Evolutionary conservation across 2,888 invertebrate species (phyloP).

Genomic region (Sinohyriopsis cumingii): DNA sequence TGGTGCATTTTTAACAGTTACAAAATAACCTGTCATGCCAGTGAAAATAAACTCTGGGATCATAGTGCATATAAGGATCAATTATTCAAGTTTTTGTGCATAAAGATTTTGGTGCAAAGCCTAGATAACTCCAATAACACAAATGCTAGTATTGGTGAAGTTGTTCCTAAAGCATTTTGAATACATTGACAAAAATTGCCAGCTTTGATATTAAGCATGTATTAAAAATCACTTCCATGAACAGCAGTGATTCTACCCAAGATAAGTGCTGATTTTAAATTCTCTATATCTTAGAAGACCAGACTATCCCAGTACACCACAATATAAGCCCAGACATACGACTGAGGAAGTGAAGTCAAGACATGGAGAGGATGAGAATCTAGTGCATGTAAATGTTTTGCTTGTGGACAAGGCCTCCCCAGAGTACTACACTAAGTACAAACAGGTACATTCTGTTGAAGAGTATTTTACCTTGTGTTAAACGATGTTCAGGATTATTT

Average conservation of each 20-base stretch:
- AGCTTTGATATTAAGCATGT: not conserved
- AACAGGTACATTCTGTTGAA: constrained; percentile 70
- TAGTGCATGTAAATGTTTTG: constrained; percentile 82
- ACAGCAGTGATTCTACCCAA: not conserved
- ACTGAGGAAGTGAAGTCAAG: constrained; percentile 7
- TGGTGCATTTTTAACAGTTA: too few relatives aligned
- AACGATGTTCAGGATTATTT: too few relatives aligned
- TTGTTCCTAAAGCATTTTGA: not conserved
- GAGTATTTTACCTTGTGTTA: too few relatives aligned
- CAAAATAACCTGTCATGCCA: too few relatives aligned
- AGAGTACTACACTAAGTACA: constrained; percentile 78
- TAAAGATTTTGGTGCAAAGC: not conserved
- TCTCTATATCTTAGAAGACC: not conserved
- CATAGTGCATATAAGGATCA: too few relatives aligned
- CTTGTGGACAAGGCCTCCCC: constrained; percentile 80
- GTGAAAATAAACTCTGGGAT: too few relatives aligned
- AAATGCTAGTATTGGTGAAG: not conserved
- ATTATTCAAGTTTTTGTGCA: not conserved
- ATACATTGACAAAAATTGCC: not conserved
- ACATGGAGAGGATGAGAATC: constrained; percentile 72
- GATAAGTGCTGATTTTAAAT: not conserved
- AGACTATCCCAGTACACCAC: constrained; percentile 76
- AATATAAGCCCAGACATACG: constrained; percentile 68
- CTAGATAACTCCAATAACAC: not conserved
- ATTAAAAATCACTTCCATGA: not conserved